Evolutionary conservation across 2,888 invertebrate species (phyloP).

Genomic region (Temnothorax ravouxi): DNA sequence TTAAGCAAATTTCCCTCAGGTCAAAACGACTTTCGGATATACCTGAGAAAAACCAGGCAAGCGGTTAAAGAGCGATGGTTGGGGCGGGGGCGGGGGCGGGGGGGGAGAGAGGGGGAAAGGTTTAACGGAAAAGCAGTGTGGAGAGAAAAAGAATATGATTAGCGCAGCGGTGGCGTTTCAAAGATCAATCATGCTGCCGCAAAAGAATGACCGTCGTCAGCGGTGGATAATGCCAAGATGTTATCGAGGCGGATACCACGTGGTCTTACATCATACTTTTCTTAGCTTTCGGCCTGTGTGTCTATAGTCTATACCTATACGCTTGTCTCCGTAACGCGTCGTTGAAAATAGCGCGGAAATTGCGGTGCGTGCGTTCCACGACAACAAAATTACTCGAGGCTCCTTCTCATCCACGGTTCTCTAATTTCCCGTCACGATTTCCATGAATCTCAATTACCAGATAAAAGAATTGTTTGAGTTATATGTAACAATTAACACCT

Average conservation of each 20-base stretch:
- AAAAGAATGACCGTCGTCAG: slow-evolving; percentile 16
- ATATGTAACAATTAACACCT: no score
- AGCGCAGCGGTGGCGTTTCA: neutral
- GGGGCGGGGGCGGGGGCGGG: neutral
- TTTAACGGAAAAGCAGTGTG: neutral
- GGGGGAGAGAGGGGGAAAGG: neutral
- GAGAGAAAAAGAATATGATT: slow-evolving; percentile 2
- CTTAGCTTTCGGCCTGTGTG: slow-evolving; percentile 44
- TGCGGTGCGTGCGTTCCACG: neutral
- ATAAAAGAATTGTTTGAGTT: neutral
- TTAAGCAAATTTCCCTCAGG: neutral
- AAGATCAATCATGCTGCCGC: slow-evolving; percentile 17
- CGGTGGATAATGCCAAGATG: slow-evolving; percentile 18
- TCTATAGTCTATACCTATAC: neutral
- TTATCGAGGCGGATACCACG: slow-evolving; percentile 69
- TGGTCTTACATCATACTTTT: slow-evolving; percentile 71
- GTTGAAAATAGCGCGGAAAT: slow-evolving; percentile 26
- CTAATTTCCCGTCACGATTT: neutral
- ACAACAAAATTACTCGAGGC: neutral
- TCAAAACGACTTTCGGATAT: neutral
- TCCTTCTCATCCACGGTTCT: neutral
- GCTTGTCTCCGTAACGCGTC: slow-evolving; percentile 13
- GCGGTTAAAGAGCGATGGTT: neutral
- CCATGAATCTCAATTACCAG: neutral
- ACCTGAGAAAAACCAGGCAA: neutral